Conservation (phyloP, 2,888 invertebrate genomes). For the Cryptops parisi region DNA sequence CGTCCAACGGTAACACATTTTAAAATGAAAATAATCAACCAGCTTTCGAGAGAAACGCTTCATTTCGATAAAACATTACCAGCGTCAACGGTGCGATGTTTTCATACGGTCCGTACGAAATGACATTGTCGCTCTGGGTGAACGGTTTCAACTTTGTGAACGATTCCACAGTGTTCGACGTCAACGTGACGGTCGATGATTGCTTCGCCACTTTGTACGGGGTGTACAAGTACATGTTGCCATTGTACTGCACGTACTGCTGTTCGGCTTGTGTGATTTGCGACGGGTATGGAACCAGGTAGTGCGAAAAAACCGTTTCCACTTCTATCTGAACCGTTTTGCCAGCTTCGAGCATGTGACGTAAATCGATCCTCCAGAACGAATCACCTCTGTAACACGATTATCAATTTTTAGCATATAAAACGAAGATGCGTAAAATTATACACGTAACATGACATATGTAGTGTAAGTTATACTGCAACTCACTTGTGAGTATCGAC, state of each 20-base stretch:
- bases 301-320: conserved; percentile 60
- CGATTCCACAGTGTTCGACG: conserved; percentile 63
- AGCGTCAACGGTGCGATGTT: conserved; percentile 45
- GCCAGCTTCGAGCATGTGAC: conserved; percentile 32
- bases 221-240: conserved; percentile 66
- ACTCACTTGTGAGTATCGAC: too few relatives aligned
- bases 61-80: conserved; percentile 25
- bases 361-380: conserved; percentile 43
- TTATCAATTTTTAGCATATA: background rate
- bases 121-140: conserved; percentile 56
- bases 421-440: too few relatives aligned
- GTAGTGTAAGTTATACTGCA: too few relatives aligned
- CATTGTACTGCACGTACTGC: conserved; percentile 76
- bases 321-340: conserved; percentile 35
- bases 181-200: conserved; percentile 60
- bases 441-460: too few relatives aligned
- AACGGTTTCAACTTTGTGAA: conserved; percentile 71
- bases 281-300: conserved; percentile 67
- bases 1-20: background rate
- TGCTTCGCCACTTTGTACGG: conserved; percentile 69
- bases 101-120: conserved; percentile 79
- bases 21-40: conserved; percentile 1
- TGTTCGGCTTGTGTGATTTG: conserved; percentile 84
- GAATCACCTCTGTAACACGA: conserved; percentile 27
- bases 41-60: background rate